Conservation (phyloP, 1,140 invertebrate species). For the Pseudoatta argentina region DNA sequence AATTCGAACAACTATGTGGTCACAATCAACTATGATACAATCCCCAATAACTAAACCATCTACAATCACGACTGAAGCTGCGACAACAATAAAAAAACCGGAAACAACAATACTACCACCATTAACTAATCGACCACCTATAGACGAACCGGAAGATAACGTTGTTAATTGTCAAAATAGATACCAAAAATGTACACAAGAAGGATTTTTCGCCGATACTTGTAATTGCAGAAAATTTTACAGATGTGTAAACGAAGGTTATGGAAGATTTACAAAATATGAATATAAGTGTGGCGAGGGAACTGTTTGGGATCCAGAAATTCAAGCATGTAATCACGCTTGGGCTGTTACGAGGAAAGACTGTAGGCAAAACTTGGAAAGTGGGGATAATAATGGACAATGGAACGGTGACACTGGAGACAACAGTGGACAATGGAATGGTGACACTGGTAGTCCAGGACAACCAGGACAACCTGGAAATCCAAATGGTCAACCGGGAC, state of each 20-base stretch:
- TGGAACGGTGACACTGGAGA: conserved; percentile 65
- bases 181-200: conserved; percentile 81
- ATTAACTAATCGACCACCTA: conserved; percentile 13
- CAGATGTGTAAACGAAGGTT: conserved; percentile 90
- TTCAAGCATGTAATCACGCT: conserved; percentile 89
- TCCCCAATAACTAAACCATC: conserved; percentile 12
- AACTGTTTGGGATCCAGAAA: conserved; percentile 91
- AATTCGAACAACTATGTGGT: background rate
- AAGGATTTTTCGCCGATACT: conserved; percentile 90
- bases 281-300: conserved; percentile 90
- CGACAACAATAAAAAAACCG: conserved; percentile 33
- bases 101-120: conserved; percentile 26
- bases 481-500: conserved; percentile 4
- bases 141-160: background rate
- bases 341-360: conserved; percentile 86
- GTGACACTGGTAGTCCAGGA: conserved; percentile 2
- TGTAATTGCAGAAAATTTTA: conserved; percentile 92
- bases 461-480: conserved; percentile 85
- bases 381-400: conserved; percentile 62
- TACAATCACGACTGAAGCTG: conserved; percentile 10
- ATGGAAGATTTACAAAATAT: conserved; percentile 87
- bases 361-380: conserved; percentile 66
- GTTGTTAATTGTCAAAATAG: background rate
- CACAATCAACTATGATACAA: conserved; percentile 17
- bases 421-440: conserved; percentile 84